Evolutionary conservation across 1,140 invertebrate genomes (phyloP), one percentile per base, ranked within the genome.

Genomic region (Caenorhabditis latens): DNA sequence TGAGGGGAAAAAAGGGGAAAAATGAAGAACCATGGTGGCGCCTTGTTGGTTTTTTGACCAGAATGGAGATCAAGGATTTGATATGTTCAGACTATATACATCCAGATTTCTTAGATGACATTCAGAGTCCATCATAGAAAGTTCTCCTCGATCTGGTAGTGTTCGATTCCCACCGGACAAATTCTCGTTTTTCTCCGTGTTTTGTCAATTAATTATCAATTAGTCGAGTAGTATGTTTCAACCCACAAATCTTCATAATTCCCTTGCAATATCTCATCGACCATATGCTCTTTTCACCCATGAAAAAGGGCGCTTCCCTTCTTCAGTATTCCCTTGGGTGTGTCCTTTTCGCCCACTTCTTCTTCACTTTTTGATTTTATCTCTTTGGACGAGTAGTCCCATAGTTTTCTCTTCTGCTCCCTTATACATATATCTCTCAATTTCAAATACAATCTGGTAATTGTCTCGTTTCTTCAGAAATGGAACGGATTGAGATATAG

Each of bases 331-430:
- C 71, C 71, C 71, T 11, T 19, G 43, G n/a, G 71, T 32, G 46
- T 79, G 71, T 79, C 71, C 71, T 79, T 79, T 79, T 79, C 71
- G 32, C 71, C 71, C 46, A 50, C 71, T 79, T 79, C 46, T 79
- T 50, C 71, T 50, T 50, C 71, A 50, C 71, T 50, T 79, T 79
- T 79, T 79, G 71, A 79, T 79, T 79, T 79, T 79, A 79, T 79
- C 71, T 79, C 71, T 48, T 50, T 79, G 58, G 32, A 63, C 13
- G 46, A 79, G 71, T 50, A 19, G 19, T 8, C 32, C 61, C 61
- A 65, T 65, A 71, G 65, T 71, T 32, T 71, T 71, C 40, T 43
- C 21, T 4, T 71, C 21, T 8, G 43, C 46, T 79, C 71, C 21
- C 13, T 79, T 32, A n/a, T 21, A 13, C 50, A 13, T 40, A 63